Conservation (phyloP, 1,140 invertebrate genomes). For the Homalodisca vitripennis region DNA sequence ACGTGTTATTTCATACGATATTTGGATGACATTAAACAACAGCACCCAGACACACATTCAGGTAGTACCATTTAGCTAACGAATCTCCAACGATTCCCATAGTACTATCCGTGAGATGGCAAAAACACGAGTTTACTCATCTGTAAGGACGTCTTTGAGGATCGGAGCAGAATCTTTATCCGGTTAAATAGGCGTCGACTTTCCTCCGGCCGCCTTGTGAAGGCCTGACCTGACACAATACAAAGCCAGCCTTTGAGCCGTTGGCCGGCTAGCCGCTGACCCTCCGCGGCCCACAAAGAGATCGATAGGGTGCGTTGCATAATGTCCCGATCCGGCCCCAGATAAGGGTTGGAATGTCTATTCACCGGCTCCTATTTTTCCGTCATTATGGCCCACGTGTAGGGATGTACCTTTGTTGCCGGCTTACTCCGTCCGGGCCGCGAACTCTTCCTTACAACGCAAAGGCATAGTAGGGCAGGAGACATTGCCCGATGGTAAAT, state of each 20-base stretch:
- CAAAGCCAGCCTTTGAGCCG: constrained; percentile 6
- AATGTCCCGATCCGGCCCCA: background rate
- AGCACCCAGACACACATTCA: too few species aligned
- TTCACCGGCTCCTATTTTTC: constrained; percentile 25
- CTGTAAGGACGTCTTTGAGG: background rate
- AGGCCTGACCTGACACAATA: constrained; percentile 7
- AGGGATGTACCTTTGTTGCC: constrained; percentile 12
- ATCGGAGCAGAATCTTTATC: constrained; percentile 6
- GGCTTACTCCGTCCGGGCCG: constrained; percentile 5
- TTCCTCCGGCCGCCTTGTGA: constrained; percentile 2
- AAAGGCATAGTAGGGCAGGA: too few species aligned
- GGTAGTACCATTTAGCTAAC: too few species aligned
- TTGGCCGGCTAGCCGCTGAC: background rate
- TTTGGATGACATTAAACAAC: too few species aligned
- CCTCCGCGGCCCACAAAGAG: background rate
- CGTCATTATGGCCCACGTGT: constrained; percentile 26
- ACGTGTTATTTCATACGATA: too few species aligned
- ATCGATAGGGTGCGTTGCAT: constrained; percentile 12
- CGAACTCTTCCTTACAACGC: constrained; percentile 18
- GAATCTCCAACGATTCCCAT: too few species aligned
- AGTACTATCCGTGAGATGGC: background rate
- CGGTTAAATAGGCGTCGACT: constrained; percentile 25
- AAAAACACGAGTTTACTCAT: background rate
- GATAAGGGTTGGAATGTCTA: constrained; percentile 23
- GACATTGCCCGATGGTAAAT: background rate